Evolutionary conservation across 2,888 invertebrate species (phyloP).

Genomic region (Xanthia togata): DNA sequence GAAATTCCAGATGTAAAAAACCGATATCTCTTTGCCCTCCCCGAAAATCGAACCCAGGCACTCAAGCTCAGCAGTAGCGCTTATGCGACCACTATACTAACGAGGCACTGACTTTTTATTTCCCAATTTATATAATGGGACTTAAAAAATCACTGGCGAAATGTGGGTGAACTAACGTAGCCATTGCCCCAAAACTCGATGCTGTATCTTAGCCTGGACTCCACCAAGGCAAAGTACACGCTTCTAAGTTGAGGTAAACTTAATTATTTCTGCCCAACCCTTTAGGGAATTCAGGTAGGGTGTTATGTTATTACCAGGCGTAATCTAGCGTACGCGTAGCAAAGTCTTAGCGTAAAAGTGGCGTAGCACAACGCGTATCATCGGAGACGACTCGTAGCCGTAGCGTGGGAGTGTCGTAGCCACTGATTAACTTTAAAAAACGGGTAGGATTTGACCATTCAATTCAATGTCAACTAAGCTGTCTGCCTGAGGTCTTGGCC

Average conservation of each 20-base stretch:
- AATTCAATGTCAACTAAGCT: not conserved
- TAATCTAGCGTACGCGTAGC: too few species aligned
- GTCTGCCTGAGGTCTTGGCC: slow-evolving; percentile 5
- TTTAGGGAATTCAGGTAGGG: not conserved
- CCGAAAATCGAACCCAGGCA: too few species aligned
- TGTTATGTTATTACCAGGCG: not conserved
- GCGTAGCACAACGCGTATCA: not conserved
- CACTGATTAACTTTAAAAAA: not conserved
- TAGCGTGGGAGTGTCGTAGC: not conserved
- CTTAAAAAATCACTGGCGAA: not conserved
- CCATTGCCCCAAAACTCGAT: too few species aligned
- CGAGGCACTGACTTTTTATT: not conserved
- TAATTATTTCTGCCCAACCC: not conserved
- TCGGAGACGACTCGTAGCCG: not conserved
- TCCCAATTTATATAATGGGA: not conserved
- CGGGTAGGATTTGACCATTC: not conserved
- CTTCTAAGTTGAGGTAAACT: too few species aligned
- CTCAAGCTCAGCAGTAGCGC: too few species aligned
- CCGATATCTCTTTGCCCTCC: too few species aligned
- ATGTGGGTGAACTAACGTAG: too few species aligned
- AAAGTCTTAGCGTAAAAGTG: not conserved
- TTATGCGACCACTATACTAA: too few species aligned
- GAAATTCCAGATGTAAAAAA: too few species aligned
- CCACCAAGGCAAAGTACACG: too few species aligned
- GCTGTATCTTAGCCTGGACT: too few species aligned